Evolutionary conservation across 2,888 invertebrate genomes (phyloP).

Genomic region (Lepas anatifera): DNA sequence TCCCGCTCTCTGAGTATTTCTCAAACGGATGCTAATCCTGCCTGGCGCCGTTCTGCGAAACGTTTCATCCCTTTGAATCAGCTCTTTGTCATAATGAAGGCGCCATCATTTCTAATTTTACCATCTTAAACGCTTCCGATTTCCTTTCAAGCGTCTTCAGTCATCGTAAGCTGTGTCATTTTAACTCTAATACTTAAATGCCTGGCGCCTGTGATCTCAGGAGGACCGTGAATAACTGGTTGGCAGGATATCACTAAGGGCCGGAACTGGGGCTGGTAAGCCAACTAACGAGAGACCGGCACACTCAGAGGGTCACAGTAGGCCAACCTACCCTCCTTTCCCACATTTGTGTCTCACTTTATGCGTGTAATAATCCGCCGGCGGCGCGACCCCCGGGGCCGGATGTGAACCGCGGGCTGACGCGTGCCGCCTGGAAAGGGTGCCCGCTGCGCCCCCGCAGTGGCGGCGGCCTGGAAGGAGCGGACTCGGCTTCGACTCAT

Average conservation of each 20-base stretch:
- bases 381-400: background rate
- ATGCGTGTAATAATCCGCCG: background rate
- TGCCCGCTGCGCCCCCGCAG: background rate
- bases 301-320: background rate
- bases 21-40: no score
- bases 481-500: no score
- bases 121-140: no score
- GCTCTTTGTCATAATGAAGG: no score
- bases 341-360: slow-evolving; percentile 8
- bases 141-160: no score
- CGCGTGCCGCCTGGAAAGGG: background rate
- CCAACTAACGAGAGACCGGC: background rate
- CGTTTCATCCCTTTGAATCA: no score
- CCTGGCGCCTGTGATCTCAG: background rate
- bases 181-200: no score
- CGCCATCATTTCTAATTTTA: no score
- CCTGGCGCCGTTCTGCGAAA: no score
- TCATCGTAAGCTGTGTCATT: no score
- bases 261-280: background rate
- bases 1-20: no score
- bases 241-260: background rate
- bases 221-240: background rate
- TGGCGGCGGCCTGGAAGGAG: background rate
- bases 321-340: background rate
- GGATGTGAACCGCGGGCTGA: background rate